Conservation (phyloP, 2,888 invertebrate species). For the Prosopocoilus inquinatus region DNA sequence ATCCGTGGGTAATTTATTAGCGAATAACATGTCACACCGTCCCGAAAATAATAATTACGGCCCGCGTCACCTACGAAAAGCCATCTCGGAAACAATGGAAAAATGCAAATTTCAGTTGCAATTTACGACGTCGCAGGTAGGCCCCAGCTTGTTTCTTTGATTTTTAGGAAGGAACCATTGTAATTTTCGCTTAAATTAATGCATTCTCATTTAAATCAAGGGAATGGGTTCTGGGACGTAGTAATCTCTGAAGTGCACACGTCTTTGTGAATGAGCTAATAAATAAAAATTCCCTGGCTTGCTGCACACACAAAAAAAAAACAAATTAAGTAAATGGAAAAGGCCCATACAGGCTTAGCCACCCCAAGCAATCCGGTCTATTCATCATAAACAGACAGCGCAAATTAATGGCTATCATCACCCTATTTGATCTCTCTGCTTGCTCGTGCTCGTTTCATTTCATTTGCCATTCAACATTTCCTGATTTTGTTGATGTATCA, state of each 20-base stretch:
- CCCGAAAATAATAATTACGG: too few relatives aligned
- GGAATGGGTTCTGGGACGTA: constrained; percentile 4
- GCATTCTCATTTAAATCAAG: constrained; percentile 12
- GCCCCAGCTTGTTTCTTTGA: background rate
- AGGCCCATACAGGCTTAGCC: constrained; percentile 19
- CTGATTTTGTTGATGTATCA: too few relatives aligned
- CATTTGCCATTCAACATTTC: constrained; percentile 6
- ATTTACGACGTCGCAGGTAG: constrained; percentile 1
- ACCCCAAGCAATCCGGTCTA: constrained; percentile 24
- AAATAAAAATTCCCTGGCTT: constrained; percentile 6
- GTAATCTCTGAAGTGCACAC: constrained; percentile 11
- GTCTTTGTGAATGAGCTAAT: constrained; percentile 13
- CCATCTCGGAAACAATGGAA: constrained; percentile 6
- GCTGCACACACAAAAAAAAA: constrained; percentile 20
- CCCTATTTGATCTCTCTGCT: constrained; percentile 25
- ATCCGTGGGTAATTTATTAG: constrained; percentile 1
- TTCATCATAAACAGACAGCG: constrained; percentile 35
- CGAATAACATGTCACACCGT: background rate
- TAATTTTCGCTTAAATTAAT: background rate
- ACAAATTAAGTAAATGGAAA: constrained; percentile 35
- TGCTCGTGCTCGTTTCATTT: constrained; percentile 14
- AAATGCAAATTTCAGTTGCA: constrained; percentile 6
- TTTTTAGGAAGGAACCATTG: background rate
- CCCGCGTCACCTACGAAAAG: background rate
- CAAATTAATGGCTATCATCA: constrained; percentile 33